Evolutionary conservation across 2,888 invertebrate genomes (phyloP).

Genomic region (Unio pictorum): DNA sequence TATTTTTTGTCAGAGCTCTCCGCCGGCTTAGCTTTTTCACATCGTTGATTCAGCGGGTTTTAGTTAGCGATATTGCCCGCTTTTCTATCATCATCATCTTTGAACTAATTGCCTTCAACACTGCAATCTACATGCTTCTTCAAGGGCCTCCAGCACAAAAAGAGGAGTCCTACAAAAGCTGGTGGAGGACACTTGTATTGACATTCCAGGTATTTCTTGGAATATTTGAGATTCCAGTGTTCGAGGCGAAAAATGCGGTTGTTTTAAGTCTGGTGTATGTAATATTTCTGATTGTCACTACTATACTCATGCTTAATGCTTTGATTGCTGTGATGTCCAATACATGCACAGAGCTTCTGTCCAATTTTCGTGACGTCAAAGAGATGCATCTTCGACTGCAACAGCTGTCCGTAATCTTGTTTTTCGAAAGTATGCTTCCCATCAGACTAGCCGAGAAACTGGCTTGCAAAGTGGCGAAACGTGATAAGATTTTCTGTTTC

Average conservation of each 20-base stretch:
- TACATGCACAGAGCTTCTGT: slow-evolving; percentile 40
- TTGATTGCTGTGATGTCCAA: slow-evolving; percentile 53
- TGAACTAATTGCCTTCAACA: slow-evolving; percentile 46
- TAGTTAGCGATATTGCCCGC: slow-evolving; percentile 42
- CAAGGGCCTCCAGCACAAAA: slow-evolving; percentile 19
- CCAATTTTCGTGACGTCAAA: slow-evolving; percentile 24
- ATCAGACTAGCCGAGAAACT: too few species aligned
- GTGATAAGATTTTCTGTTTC: too few species aligned
- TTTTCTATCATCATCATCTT: slow-evolving; percentile 45
- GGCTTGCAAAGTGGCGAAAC: too few species aligned
- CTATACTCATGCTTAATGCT: slow-evolving; percentile 48
- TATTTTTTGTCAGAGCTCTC: slow-evolving; percentile 48
- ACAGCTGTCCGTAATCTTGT: slow-evolving; percentile 31
- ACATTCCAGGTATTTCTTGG: slow-evolving; percentile 55
- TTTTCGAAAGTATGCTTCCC: slow-evolving; percentile 33
- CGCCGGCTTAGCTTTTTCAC: slow-evolving; percentile 56
- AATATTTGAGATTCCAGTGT: slow-evolving; percentile 35
- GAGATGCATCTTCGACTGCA: slow-evolving; percentile 39
- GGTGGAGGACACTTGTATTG: slow-evolving; percentile 35
- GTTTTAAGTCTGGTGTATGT: slow-evolving; percentile 21
- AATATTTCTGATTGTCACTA: slow-evolving; percentile 42
- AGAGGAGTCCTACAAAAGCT: slow-evolving; percentile 21
- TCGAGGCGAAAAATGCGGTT: slow-evolving; percentile 1
- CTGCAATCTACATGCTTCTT: slow-evolving; percentile 50
- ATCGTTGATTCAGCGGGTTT: slow-evolving; percentile 33